A percentile compares a stretch with the other conserved stretches of the same genome.
Evolutionary conservation across 2,113 vertebrate genomes (phyloP).

Genomic region (Pollimyrus isidori): DNA sequence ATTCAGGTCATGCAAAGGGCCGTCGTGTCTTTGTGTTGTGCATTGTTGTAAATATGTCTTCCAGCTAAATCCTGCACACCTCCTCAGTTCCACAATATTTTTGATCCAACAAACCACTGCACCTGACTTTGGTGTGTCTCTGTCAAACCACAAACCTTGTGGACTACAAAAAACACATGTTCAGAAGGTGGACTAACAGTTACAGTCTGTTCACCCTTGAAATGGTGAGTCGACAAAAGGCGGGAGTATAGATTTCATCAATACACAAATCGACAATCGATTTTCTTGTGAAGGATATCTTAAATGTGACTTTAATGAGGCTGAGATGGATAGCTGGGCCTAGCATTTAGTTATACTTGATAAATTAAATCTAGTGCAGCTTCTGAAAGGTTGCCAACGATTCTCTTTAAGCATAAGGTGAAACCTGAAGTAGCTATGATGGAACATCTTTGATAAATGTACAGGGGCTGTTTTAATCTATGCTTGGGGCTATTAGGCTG

Average conservation of each 20-base stretch:
- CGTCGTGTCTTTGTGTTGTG: neutral
- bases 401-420: neutral
- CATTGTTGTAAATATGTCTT: neutral
- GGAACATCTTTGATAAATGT: neutral
- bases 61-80: neutral
- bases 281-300: neutral
- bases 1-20: neutral
- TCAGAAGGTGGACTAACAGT: neutral
- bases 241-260: neutral
- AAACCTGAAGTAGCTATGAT: neutral
- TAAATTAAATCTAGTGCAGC: neutral
- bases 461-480: neutral
- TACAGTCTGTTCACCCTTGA: neutral
- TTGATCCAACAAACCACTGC: neutral
- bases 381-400: constrained; percentile 11
- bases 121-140: neutral
- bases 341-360: neutral
- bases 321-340: neutral
- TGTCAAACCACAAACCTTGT: neutral
- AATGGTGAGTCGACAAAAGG: neutral
- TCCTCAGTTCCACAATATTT: neutral
- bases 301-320: neutral
- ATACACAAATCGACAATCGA: neutral
- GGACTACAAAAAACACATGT: neutral
- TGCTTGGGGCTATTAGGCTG: neutral